Evolutionary conservation across 2,797 vertebrate species (phyloP).

Genomic region (Anas bernieri): DNA sequence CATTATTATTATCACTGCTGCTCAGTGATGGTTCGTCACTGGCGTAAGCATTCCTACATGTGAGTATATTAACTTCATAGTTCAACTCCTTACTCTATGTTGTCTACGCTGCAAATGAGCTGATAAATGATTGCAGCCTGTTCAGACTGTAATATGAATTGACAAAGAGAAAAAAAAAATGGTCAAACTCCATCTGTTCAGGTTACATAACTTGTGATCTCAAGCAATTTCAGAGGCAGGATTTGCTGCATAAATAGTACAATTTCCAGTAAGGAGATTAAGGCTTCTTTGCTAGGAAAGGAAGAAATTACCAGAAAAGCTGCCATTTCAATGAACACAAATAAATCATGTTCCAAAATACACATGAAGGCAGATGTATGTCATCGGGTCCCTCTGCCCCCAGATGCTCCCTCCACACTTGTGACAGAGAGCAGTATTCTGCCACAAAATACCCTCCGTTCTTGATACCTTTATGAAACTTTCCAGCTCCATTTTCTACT

Average conservation of each 20-base stretch:
- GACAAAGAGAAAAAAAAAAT: conserved; percentile 53
- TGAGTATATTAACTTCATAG: background rate
- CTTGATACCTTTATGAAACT: background rate
- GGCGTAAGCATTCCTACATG: background rate
- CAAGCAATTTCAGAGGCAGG: conserved; percentile 70
- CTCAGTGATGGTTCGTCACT: background rate
- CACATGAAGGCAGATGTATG: conserved; percentile 50
- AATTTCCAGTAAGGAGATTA: conserved; percentile 77
- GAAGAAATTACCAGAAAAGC: conserved; percentile 70
- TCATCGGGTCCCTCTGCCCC: conserved; percentile 24
- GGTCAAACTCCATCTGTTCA: conserved; percentile 74
- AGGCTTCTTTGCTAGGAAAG: conserved; percentile 66
- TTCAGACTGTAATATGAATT: conserved; percentile 61
- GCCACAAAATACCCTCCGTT: background rate
- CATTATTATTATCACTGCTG: background rate
- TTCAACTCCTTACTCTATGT: background rate
- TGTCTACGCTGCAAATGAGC: background rate
- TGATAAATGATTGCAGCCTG: conserved; percentile 54
- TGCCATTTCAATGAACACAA: conserved; percentile 62
- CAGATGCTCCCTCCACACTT: conserved; percentile 1
- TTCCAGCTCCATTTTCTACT: background rate
- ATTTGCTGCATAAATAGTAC: conserved; percentile 77
- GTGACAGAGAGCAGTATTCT: background rate
- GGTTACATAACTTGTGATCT: conserved; percentile 75
- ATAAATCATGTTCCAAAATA: conserved; percentile 66